A percentile compares a stretch with the other conserved stretches of the same genome.
phyloP scores from a whole-genome alignment of 1,140 invertebrate species.

The Parasteatoda tepidariorum region DNA sequence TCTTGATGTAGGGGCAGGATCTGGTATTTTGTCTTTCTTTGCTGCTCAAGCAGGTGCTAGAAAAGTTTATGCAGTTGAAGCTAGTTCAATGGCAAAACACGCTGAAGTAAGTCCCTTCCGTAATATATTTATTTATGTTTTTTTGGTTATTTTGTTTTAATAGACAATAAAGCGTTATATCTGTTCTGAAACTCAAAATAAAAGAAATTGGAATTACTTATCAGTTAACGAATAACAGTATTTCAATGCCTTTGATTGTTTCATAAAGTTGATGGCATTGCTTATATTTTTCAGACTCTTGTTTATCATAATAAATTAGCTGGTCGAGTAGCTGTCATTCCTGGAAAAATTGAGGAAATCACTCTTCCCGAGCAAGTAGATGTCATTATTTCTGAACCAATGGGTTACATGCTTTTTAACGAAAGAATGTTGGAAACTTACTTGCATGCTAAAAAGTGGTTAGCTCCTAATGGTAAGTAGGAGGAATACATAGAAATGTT shows the following conservation, averaged over 20 bases:
- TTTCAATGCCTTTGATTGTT: too few relatives aligned
- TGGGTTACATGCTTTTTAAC: constrained; percentile 99
- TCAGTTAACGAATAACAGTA: not conserved
- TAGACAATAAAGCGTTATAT: not conserved
- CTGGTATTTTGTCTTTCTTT: constrained; percentile 98
- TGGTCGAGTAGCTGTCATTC: constrained; percentile 89
- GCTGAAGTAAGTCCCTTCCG: constrained; percentile 77
- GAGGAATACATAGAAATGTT: not conserved
- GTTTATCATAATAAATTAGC: constrained; percentile 90
- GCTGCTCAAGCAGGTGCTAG: constrained; percentile 96
- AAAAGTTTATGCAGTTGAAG: constrained; percentile 98
- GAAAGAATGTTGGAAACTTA: constrained; percentile 99
- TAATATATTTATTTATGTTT: not conserved
- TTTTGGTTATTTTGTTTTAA: not conserved
- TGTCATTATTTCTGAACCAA: constrained; percentile 98
- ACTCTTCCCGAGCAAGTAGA: constrained; percentile 94
- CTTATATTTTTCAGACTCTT: constrained; percentile 73
- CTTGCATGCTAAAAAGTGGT: constrained; percentile 98
- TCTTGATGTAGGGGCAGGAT: constrained; percentile 96
- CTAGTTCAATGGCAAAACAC: constrained; percentile 97
- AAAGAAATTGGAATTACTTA: not conserved
- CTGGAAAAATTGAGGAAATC: constrained; percentile 99
- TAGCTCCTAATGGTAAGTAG: constrained; percentile 82
- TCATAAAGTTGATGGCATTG: not conserved
- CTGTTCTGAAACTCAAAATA: not conserved